Evolutionary conservation across 2,797 vertebrate species (phyloP).

Genomic region (Avahi laniger): DNA sequence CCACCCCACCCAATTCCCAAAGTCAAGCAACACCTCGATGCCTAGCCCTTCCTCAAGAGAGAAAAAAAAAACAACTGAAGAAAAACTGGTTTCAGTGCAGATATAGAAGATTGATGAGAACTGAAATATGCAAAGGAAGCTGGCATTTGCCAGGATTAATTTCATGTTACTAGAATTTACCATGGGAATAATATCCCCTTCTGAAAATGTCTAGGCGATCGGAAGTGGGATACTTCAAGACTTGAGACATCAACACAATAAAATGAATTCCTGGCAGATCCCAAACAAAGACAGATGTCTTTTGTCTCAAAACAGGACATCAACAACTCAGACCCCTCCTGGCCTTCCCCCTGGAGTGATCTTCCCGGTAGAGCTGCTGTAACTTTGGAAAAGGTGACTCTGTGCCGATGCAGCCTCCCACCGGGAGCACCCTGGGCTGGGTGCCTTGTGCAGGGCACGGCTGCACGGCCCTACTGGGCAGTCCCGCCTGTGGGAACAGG

Average conservation of each 20-base stretch:
- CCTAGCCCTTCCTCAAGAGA: background rate
- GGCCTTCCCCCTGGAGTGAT: background rate
- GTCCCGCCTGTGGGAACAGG: background rate
- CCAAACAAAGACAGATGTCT: background rate
- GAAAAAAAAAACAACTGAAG: background rate
- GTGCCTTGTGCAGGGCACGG: background rate
- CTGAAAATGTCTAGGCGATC: background rate
- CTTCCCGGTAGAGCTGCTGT: background rate
- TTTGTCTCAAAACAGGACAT: background rate
- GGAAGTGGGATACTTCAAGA: background rate
- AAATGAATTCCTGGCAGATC: background rate
- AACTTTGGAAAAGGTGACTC: background rate
- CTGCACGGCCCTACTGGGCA: too few species aligned
- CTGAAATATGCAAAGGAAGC: background rate
- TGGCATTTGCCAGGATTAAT: background rate
- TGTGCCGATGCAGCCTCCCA: background rate
- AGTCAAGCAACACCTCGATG: slow-evolving; percentile 28
- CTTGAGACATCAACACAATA: background rate
- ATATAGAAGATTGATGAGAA: background rate
- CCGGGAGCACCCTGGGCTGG: background rate
- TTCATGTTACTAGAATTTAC: background rate
- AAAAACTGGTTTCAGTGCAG: background rate
- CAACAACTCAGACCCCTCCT: background rate
- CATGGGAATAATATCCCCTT: background rate
- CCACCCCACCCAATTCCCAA: slow-evolving; percentile 26